Evolutionary conservation across 2,113 vertebrate genomes (phyloP).

Genomic region (Aegypius monachus): DNA sequence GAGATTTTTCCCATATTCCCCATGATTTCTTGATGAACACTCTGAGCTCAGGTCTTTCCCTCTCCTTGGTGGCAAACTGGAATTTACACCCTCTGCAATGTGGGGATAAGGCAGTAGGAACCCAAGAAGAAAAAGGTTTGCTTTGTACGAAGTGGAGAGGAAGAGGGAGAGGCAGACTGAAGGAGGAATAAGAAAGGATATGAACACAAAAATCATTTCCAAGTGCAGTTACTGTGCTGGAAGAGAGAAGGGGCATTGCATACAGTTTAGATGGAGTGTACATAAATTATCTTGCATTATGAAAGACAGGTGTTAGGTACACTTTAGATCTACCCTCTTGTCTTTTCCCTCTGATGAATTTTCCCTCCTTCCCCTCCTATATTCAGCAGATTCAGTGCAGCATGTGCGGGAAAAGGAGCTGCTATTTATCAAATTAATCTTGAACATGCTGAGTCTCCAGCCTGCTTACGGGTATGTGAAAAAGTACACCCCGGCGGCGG

Average conservation of each 20-base stretch:
- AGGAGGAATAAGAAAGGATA: neutral
- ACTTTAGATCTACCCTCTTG: neutral
- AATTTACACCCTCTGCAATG: neutral
- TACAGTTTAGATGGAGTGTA: neutral
- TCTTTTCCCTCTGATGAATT: neutral
- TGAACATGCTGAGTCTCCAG: neutral
- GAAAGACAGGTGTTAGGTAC: neutral
- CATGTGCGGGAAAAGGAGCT: neutral
- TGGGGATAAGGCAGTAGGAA: neutral
- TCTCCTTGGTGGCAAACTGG: neutral
- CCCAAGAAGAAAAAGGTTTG: neutral
- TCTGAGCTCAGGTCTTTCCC: neutral
- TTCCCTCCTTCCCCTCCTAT: neutral
- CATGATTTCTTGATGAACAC: neutral
- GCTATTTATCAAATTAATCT: constrained; percentile 19
- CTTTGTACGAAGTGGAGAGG: neutral
- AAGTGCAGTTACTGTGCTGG: neutral
- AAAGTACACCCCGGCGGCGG: neutral
- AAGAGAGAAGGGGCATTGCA: neutral
- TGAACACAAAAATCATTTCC: neutral
- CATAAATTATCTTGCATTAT: neutral
- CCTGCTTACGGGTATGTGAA: neutral
- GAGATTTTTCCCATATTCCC: neutral
- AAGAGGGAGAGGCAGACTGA: neutral
- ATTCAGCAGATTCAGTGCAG: neutral